Percentiles rank a stretch among this genome's conserved stretches.
Evolutionary conservation across 2,797 vertebrate species (phyloP).

Genomic region (Enteromius mattozi): DNA sequence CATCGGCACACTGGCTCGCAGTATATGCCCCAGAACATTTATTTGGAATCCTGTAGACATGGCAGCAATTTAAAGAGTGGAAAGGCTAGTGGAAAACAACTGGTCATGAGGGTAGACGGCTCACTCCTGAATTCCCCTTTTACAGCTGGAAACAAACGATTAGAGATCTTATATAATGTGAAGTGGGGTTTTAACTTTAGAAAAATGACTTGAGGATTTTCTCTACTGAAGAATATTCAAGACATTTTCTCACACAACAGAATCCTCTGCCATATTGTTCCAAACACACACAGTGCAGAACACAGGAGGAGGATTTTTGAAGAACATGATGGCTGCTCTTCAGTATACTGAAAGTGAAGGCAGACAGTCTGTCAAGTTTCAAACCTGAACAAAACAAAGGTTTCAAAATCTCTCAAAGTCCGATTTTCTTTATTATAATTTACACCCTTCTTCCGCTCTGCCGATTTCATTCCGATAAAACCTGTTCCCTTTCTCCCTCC

Average conservation of each 20-base stretch:
- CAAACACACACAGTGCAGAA: not conserved
- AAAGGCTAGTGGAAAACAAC: conserved; percentile 4
- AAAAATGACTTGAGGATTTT: not conserved
- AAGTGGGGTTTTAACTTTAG: not conserved
- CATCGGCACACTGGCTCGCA: not conserved
- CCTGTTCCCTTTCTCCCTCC: not conserved
- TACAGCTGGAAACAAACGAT: conserved; percentile 32
- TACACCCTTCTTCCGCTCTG: not conserved
- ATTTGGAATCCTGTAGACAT: conserved; percentile 20
- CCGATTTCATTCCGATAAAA: not conserved
- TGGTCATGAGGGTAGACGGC: not conserved
- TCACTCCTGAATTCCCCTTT: conserved; percentile 15
- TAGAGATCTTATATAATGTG: conserved; percentile 17
- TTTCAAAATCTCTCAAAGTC: not conserved
- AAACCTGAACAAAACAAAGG: not conserved
- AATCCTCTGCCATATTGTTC: not conserved
- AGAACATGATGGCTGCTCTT: not conserved
- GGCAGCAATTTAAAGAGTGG: conserved; percentile 17
- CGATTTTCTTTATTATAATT: not conserved
- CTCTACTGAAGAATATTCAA: not conserved
- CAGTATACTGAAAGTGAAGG: too few species aligned
- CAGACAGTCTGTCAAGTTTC: not conserved
- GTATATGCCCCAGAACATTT: conserved; percentile 15
- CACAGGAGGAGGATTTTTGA: not conserved
- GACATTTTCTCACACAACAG: not conserved